A percentile compares a stretch with the other conserved stretches of the same genome.
Evolutionary conservation across 2,888 invertebrate species (phyloP).

Genomic region (Lochmaea crataegi): DNA sequence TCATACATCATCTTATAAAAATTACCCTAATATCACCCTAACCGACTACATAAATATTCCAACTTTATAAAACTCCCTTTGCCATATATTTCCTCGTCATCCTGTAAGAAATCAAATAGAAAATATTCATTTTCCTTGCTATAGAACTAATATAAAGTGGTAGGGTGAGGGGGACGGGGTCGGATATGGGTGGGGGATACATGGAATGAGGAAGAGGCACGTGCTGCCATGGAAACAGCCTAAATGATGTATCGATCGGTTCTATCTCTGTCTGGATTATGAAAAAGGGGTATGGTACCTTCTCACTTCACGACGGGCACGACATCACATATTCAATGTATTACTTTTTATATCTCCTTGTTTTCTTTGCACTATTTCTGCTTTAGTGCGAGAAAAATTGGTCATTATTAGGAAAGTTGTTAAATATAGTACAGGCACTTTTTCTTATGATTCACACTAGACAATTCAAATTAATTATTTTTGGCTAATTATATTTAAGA

Average conservation of each 20-base stretch:
- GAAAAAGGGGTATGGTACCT: not conserved
- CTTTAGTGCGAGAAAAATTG: slow-evolving; percentile 35
- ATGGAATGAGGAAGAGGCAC: slow-evolving; percentile 62
- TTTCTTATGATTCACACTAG: not conserved
- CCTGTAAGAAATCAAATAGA: slow-evolving; percentile 62
- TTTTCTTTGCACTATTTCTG: slow-evolving; percentile 45
- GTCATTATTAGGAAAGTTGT: not conserved
- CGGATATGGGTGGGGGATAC: slow-evolving; percentile 50
- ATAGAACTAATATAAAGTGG: slow-evolving; percentile 63
- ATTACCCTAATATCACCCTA: slow-evolving; percentile 15
- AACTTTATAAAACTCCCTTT: slow-evolving; percentile 22
- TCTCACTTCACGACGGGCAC: slow-evolving; percentile 57
- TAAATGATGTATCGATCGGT: slow-evolving; percentile 68
- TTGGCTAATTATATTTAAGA: no score
- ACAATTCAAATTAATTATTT: no score
- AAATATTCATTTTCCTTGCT: slow-evolving; percentile 64
- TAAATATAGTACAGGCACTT: not conserved
- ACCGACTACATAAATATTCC: slow-evolving; percentile 22
- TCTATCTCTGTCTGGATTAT: slow-evolving; percentile 59
- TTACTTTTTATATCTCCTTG: slow-evolving; percentile 62
- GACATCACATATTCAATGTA: slow-evolving; percentile 67
- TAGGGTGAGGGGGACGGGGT: slow-evolving; percentile 50
- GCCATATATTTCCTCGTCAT: slow-evolving; percentile 33
- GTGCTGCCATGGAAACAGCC: slow-evolving; percentile 68
- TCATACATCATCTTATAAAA: slow-evolving; percentile 14